Conservation (phyloP, 2,113 vertebrate genomes). For the Capreolus pygargus region DNA sequence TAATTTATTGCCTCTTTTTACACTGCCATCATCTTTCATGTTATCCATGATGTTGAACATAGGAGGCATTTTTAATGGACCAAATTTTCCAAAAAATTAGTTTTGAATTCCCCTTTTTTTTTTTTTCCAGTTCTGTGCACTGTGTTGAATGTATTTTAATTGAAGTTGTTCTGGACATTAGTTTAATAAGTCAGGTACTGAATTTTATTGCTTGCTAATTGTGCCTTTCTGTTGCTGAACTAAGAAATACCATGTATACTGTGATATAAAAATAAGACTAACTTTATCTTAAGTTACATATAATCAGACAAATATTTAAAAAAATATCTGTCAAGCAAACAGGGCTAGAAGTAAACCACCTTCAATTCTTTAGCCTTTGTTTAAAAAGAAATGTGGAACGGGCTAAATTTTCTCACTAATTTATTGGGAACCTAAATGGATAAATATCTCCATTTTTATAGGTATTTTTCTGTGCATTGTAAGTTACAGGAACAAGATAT, state of each 20-base stretch:
- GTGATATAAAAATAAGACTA: constrained; percentile 78
- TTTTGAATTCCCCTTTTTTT: constrained; percentile 53
- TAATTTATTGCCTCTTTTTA: constrained; percentile 64
- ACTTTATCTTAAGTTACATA: constrained; percentile 67
- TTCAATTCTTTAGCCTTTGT: constrained; percentile 59
- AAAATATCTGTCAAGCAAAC: constrained; percentile 57
- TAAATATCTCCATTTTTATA: constrained; percentile 77
- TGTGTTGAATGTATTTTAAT: constrained; percentile 75
- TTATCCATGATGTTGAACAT: constrained; percentile 59
- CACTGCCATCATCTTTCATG: constrained; percentile 63
- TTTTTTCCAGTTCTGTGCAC: constrained; percentile 59
- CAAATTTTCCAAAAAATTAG: constrained; percentile 74
- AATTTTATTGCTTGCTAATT: constrained; percentile 83
- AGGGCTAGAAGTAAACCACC: constrained; percentile 53
- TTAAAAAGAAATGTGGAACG: constrained; percentile 64
- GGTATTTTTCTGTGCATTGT: constrained; percentile 79
- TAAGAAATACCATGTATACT: constrained; percentile 84
- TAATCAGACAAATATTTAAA: constrained; percentile 76
- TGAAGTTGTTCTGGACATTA: constrained; percentile 56
- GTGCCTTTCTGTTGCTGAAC: constrained; percentile 87
- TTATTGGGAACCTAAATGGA: constrained; percentile 66
- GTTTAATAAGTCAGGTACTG: constrained; percentile 81
- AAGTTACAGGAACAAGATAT: constrained; percentile 78
- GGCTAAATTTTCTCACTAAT: constrained; percentile 67
- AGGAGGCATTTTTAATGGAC: constrained; percentile 76